phyloP scores from a whole-genome alignment of 2,797 vertebrate species.

The Gallinago solitaria region DNA sequence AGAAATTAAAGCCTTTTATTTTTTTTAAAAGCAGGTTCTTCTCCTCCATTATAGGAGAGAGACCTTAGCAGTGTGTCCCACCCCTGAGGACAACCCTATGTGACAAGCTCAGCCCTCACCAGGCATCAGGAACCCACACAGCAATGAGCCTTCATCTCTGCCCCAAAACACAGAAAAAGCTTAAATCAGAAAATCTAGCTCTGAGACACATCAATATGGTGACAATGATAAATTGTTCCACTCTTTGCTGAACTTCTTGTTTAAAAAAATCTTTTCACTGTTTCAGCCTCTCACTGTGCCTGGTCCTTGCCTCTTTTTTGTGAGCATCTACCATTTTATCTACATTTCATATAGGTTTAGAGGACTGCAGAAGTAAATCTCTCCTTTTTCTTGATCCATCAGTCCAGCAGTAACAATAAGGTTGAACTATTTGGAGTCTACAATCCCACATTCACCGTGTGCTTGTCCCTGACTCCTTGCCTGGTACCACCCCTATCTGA shows the following conservation, averaged over 20 bases:
- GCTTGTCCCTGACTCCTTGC: background rate
- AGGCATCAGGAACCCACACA: background rate
- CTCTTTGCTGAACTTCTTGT: background rate
- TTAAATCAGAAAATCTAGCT: background rate
- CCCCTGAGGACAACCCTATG: background rate
- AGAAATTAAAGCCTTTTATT: background rate
- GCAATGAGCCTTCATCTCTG: background rate
- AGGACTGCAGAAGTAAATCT: background rate
- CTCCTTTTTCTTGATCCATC: background rate
- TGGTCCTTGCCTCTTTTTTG: background rate
- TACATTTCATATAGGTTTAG: background rate
- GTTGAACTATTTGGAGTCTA: background rate
- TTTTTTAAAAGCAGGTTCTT: background rate
- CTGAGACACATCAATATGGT: background rate
- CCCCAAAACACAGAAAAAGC: background rate
- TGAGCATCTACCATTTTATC: background rate
- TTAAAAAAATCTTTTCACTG: background rate
- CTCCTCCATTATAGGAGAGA: background rate
- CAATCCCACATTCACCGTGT: fast-evolving
- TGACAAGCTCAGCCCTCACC: background rate
- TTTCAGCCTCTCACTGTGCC: background rate
- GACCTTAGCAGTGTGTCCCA: background rate
- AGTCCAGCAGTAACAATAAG: background rate
- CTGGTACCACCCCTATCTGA: background rate
- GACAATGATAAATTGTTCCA: background rate